A percentile compares a stretch with the other conserved stretches of the same genome.
These are phyloP conservation scores for Oreocharis arfaki DNA, from an alignment of 2,113 vertebrate genomes.

Conservation along the genomic window DNA sequence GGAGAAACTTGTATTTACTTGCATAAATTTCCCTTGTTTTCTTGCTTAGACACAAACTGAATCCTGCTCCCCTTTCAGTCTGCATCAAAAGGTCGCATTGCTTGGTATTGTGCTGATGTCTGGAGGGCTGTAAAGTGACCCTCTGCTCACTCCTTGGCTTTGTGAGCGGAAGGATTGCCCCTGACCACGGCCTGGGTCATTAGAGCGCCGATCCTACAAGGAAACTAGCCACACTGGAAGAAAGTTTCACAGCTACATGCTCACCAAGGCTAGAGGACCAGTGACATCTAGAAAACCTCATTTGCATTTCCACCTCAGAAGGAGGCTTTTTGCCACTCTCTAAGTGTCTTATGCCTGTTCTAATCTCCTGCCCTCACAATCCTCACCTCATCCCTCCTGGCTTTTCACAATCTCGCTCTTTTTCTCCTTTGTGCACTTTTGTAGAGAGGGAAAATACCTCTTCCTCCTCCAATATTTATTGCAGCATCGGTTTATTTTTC, in stretches of 20 bases:
- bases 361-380: background rate
- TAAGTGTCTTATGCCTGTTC: background rate
- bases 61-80: background rate
- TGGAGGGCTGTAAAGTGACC: background rate
- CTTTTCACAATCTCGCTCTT: background rate
- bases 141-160: background rate
- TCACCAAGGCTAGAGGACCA: background rate
- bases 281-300: background rate
- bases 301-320: background rate
- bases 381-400: background rate
- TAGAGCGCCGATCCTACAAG: rapidly evolving
- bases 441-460: background rate
- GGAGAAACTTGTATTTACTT: background rate
- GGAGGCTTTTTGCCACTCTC: background rate
- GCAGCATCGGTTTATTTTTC: background rate
- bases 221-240: background rate
- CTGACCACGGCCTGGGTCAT: background rate
- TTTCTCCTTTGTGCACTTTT: background rate
- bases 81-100: background rate
- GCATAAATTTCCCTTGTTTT: background rate
- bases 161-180: background rate
- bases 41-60: background rate
- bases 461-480: background rate
- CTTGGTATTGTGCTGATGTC: background rate
- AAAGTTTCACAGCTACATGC: background rate